phyloP scores from a whole-genome alignment of 2,113 vertebrate species.

The Calypte anna region DNA sequence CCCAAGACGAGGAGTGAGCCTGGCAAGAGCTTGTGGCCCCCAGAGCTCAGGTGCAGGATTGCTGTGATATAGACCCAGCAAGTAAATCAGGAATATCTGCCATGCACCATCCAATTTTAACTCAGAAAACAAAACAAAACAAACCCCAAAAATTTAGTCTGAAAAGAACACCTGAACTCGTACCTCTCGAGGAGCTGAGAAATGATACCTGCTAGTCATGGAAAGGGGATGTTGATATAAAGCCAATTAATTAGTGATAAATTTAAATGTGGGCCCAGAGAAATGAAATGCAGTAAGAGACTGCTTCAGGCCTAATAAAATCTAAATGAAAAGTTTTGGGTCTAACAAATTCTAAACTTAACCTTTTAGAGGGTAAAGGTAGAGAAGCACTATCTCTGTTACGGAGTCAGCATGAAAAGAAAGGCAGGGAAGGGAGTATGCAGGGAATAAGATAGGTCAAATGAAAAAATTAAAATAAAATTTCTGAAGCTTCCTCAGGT shows the following conservation, averaged over 20 bases:
- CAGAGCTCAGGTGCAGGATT: neutral
- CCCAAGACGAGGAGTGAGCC: fast-evolving
- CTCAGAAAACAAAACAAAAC: neutral
- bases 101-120: neutral
- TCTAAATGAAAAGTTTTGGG: neutral
- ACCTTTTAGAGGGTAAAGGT: neutral
- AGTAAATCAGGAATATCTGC: neutral
- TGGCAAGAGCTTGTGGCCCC: neutral
- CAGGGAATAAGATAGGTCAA: neutral
- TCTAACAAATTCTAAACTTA: neutral
- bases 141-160: neutral
- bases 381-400: neutral
- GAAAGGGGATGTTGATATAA: neutral
- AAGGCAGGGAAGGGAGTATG: neutral
- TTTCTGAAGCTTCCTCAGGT: neutral
- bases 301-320: neutral
- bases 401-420: neutral
- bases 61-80: neutral
- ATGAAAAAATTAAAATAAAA: neutral
- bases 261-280: neutral
- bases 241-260: neutral
- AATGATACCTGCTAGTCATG: fast-evolving
- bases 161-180: neutral
- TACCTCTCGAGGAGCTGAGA: neutral
- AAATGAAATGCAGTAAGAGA: neutral